Evolutionary conservation across 2,797 vertebrate genomes (phyloP), one percentile per base, ranked within the genome.

Genomic region (Myripristis murdjan): DNA sequence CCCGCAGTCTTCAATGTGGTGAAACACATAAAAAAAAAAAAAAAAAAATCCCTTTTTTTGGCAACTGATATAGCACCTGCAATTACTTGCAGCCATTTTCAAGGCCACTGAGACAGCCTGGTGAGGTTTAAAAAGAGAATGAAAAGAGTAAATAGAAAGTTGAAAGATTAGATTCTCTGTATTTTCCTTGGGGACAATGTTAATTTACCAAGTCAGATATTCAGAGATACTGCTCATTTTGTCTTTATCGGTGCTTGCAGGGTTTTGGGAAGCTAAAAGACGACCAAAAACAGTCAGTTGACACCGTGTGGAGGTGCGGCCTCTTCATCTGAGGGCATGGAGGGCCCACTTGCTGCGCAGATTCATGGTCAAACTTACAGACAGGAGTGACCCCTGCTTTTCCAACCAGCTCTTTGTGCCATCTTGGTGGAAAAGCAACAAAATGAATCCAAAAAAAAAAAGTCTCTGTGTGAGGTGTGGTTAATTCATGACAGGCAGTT

Each of bases 121-220:
- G 68, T 63, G 16, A 22, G 28, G 28, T 59, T 56, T 75, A 18
- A 77, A 68, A 77, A n/a, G 20, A 47, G 68, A 24, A 48, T 75
- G 18, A 77, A 68, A 77, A n/a, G 20, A 47, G 68, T 24, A 48
- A 66, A 9, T 57, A 66, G 49, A 58, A 79, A 76, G 75, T 61
- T 0, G 47, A 20, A 9, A 24, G 22, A 15, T 22, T 43, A 10
- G 2, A 37, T 37, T 37, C 12, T 1, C 33, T 35, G 33, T 12
- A 2, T 37, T 37, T 37, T 33, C 31, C 31, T 31, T 5, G 4
- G 7, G 7, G 31, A 33, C n/a, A n/a, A n/a, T n/a, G n/a, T n/a
- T n/a, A 22, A 79, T 57, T 61, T 68, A 56, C 37, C 55, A 14
- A 33, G 37, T 70, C 47, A 69, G 75, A 79, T 55, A 52, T 59